Percentiles rank a stretch among this genome's conserved stretches.
Evolutionary conservation across 23 tunicate genomes (phyloP).

Genomic region (Ciona savignyi): DNA sequence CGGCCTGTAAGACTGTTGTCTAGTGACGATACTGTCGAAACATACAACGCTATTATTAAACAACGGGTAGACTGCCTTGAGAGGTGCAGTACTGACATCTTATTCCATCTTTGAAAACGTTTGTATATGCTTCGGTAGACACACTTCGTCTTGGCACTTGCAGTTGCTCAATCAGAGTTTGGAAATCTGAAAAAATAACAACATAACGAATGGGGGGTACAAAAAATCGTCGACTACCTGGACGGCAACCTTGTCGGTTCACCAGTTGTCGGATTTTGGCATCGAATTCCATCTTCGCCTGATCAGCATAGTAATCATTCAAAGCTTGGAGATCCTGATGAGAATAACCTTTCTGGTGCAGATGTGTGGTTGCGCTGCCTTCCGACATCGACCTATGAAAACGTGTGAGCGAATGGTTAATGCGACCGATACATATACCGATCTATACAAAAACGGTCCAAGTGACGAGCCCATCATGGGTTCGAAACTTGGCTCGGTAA

Average conservation of each 20-base stretch:
- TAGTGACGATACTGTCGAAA: background rate
- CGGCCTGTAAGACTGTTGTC: slow-evolving; percentile 13
- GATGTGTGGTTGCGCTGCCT: slow-evolving; percentile 7
- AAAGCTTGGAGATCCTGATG: slow-evolving; percentile 41
- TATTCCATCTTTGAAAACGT: background rate
- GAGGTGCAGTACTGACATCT: background rate
- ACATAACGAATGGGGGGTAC: background rate
- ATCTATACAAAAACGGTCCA: no score
- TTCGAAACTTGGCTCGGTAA: no score
- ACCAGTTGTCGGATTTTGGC: slow-evolving; percentile 54
- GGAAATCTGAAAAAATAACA: slow-evolving; percentile 20
- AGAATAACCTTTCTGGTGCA: slow-evolving; percentile 46
- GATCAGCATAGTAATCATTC: slow-evolving; percentile 56
- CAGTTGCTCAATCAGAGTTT: slow-evolving; percentile 36
- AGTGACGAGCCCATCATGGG: no score
- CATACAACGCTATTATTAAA: no score
- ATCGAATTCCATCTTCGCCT: slow-evolving; percentile 60
- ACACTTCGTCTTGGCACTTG: slow-evolving; percentile 38
- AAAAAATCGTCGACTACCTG: slow-evolving; percentile 28
- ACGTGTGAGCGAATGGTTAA: no score
- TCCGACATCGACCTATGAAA: slow-evolving; percentile 31
- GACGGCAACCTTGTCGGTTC: slow-evolving; percentile 20
- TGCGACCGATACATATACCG: no score
- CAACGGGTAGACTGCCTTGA: no score
- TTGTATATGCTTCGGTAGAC: slow-evolving; percentile 18